A percentile compares a stretch with the other conserved stretches of the same genome.
Evolutionary conservation across 1,140 invertebrate genomes (phyloP).

Genomic region (Drosophila kanapiae): DNA sequence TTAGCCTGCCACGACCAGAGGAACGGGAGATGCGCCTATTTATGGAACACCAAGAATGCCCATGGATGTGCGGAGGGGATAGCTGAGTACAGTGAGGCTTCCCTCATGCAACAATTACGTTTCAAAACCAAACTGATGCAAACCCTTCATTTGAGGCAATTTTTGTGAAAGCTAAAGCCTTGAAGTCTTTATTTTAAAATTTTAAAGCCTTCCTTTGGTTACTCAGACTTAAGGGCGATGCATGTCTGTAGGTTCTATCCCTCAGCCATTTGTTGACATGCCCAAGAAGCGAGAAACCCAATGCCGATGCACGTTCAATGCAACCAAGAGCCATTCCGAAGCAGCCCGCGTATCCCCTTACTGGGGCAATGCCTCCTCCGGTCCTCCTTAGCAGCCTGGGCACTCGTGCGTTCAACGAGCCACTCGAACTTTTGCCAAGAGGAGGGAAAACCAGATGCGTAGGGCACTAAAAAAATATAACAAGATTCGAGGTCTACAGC

Average conservation of each 20-base stretch:
- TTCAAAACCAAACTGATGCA: no score
- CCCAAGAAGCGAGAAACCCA: constrained; percentile 44
- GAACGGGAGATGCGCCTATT: constrained; percentile 52
- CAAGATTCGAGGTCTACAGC: constrained; percentile 4
- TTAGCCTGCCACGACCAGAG: constrained; percentile 40
- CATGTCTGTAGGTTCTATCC: neutral
- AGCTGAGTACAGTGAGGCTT: constrained; percentile 17
- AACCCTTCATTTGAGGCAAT: neutral
- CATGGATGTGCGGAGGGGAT: constrained; percentile 32
- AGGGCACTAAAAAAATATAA: constrained; percentile 22
- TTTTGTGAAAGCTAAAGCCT: neutral
- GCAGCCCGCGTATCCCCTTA: constrained; percentile 8
- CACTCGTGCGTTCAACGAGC: constrained; percentile 72
- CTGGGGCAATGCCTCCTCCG: constrained; percentile 12
- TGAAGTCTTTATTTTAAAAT: neutral
- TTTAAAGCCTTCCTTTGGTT: neutral
- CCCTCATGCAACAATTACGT: no score
- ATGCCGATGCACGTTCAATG: constrained; percentile 65
- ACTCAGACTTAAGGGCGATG: neutral
- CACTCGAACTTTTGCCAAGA: constrained; percentile 56
- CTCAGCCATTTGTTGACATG: constrained; percentile 64
- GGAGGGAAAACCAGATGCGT: constrained; percentile 27
- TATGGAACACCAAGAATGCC: constrained; percentile 62
- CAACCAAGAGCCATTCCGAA: constrained; percentile 24
- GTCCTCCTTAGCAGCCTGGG: constrained; percentile 6